phyloP scores from a whole-genome alignment of 2,888 invertebrate species.

The Synergus itoensis region DNA sequence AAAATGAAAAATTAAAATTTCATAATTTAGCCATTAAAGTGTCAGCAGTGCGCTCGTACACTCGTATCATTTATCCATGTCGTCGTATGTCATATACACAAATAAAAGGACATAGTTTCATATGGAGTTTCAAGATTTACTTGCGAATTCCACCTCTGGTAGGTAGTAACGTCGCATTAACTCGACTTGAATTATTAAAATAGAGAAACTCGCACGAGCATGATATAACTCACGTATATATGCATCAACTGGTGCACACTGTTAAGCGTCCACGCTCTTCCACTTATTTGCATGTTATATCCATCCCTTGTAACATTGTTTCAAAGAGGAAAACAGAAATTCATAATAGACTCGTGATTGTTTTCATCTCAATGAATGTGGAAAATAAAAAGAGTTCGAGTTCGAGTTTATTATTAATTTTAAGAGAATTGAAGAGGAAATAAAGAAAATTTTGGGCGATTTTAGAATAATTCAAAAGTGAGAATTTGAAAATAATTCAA shows the following conservation, averaged over 20 bases:
- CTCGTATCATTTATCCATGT: slow-evolving; percentile 46
- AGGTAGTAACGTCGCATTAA: slow-evolving; percentile 32
- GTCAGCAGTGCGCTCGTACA: neutral
- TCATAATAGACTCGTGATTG: neutral
- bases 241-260: neutral
- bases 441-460: too few species aligned
- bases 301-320: neutral
- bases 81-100: slow-evolving; percentile 41
- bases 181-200: slow-evolving; percentile 47
- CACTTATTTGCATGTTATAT: slow-evolving; percentile 11
- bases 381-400: too few species aligned
- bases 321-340: neutral
- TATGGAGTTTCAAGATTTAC: slow-evolving; percentile 47
- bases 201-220: slow-evolving; percentile 38
- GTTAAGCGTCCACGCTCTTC: neutral
- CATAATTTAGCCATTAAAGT: slow-evolving; percentile 47
- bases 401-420: too few species aligned
- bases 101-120: slow-evolving; percentile 47
- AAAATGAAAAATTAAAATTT: slow-evolving; percentile 48
- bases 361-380: too few species aligned
- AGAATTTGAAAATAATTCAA: too few species aligned
- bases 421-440: too few species aligned
- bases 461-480: too few species aligned
- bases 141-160: slow-evolving; percentile 32
- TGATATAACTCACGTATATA: slow-evolving; percentile 7